Conservation (phyloP, 2,888 invertebrate genomes). For the Leptinotarsa juncta region DNA sequence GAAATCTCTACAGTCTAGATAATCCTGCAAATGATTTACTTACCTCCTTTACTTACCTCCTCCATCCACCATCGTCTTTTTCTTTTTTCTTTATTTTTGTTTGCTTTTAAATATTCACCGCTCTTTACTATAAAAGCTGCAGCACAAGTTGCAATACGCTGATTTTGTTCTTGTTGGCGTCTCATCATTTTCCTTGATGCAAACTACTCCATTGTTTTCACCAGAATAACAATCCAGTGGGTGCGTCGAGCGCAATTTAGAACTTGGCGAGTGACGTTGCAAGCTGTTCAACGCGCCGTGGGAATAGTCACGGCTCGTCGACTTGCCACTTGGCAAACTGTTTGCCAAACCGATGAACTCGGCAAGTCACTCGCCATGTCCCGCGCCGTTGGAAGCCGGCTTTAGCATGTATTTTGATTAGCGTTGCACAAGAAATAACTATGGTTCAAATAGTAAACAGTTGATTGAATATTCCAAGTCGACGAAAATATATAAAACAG, state of each 20-base stretch:
- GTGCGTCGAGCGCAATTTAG: conserved; percentile 13
- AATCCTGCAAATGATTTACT: conserved; percentile 9
- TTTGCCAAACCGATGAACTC: too few species aligned
- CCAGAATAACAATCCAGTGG: conserved; percentile 5
- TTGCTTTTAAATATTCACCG: background rate
- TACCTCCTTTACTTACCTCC: background rate
- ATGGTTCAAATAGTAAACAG: too few species aligned
- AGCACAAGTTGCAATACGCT: conserved; percentile 8
- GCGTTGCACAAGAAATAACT: too few species aligned
- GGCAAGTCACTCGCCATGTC: too few species aligned
- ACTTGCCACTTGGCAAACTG: background rate
- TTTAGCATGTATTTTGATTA: too few species aligned
- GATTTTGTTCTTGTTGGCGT: conserved; percentile 4
- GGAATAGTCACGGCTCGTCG: conserved; percentile 1
- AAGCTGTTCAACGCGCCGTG: conserved; percentile 15
- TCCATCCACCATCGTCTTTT: conserved; percentile 11
- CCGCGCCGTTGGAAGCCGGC: too few species aligned
- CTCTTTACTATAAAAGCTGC: too few species aligned
- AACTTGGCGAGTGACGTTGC: background rate
- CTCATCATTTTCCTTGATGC: conserved; percentile 1
- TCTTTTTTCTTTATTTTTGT: background rate
- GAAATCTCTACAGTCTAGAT: conserved; percentile 9
- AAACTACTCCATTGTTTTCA: conserved; percentile 3
- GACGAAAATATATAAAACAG: too few species aligned
- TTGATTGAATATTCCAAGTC: too few species aligned